Conservation (phyloP, 2,797 vertebrate species). For the Hypotaenidia okinawae region DNA sequence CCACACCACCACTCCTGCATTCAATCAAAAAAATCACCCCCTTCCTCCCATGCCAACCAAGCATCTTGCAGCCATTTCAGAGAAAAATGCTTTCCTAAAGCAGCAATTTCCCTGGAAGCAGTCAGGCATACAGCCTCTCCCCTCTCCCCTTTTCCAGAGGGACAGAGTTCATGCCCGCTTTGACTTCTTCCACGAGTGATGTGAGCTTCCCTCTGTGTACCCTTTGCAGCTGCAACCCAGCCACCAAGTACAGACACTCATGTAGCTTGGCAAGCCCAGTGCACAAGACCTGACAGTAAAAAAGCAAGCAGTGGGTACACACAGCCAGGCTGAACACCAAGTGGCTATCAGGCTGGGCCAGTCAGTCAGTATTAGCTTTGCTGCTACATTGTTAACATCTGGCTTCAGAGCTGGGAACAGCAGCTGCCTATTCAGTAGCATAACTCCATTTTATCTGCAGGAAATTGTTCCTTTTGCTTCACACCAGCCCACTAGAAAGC, state of each 20-base stretch:
- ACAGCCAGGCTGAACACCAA: background rate
- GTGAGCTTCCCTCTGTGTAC: background rate
- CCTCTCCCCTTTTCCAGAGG: background rate
- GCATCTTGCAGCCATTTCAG: background rate
- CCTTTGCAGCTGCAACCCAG: background rate
- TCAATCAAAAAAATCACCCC: background rate
- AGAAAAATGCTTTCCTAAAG: background rate
- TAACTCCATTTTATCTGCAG: background rate
- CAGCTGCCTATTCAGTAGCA: background rate
- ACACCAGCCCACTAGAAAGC: background rate
- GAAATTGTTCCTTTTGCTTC: background rate
- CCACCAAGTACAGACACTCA: background rate
- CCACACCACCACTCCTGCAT: background rate
- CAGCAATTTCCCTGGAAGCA: background rate
- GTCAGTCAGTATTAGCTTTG: background rate
- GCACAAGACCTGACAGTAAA: background rate
- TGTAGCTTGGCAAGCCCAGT: background rate
- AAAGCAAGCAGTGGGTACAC: fast-evolving
- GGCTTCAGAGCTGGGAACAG: background rate
- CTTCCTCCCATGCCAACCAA: background rate
- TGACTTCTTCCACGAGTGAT: background rate
- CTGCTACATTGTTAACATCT: background rate
- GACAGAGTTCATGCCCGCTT: background rate
- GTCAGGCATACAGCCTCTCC: background rate
- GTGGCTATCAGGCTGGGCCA: too few relatives aligned